Percentiles rank a stretch among this genome's conserved stretches.
Evolutionary conservation across 2,797 vertebrate species (phyloP).

Genomic region (Semaprochilodus insignis): DNA sequence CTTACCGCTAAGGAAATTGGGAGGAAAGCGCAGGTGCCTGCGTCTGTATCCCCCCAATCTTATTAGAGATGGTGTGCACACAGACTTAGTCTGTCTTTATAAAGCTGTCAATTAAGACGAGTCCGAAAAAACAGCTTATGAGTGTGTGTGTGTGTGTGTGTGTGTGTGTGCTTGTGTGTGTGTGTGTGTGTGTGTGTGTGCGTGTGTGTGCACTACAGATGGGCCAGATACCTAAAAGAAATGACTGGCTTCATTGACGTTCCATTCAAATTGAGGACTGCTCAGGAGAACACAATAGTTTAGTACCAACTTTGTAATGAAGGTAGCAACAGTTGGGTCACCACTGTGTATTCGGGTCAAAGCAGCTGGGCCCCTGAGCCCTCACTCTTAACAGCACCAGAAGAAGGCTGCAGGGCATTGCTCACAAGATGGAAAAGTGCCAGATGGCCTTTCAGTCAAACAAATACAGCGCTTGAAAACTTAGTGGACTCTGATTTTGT

Average conservation of each 20-base stretch:
- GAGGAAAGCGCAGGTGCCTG: slow-evolving; percentile 52
- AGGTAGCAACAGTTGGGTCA: neutral
- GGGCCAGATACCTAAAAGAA: slow-evolving; percentile 20
- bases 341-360: neutral
- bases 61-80: slow-evolving; percentile 43
- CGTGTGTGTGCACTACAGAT: slow-evolving; percentile 46
- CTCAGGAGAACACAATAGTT: neutral
- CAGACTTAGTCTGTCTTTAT: slow-evolving; percentile 54
- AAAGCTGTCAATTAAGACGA: slow-evolving; percentile 58
- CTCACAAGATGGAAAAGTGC: neutral
- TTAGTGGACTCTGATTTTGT: neutral
- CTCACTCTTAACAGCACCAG: neutral
- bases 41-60: slow-evolving; percentile 46
- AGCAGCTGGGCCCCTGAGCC: neutral
- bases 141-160: too few relatives aligned
- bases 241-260: neutral
- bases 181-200: neutral
- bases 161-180: neutral
- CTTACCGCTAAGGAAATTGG: slow-evolving; percentile 60
- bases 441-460: neutral
- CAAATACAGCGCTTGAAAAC: neutral
- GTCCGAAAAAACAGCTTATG: slow-evolving; percentile 13
- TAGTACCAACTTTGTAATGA: neutral
- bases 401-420: neutral
- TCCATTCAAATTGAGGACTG: neutral